phyloP scores from a whole-genome alignment of 1,140 invertebrate species.

The Brachystomella parvula region DNA sequence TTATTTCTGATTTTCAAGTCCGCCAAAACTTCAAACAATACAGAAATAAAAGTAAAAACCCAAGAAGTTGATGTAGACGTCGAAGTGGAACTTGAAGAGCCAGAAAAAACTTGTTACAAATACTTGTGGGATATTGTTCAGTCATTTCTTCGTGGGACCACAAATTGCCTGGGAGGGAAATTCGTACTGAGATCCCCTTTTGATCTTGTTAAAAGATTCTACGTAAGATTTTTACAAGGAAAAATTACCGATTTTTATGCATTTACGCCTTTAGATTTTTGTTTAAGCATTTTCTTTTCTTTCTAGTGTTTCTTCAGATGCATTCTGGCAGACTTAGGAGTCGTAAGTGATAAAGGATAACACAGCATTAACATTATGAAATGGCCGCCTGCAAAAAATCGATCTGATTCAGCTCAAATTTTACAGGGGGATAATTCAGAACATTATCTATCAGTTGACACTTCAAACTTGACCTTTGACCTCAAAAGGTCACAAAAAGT shows the following conservation, averaged over 20 bases:
- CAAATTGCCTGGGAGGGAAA: neutral
- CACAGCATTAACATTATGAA: too few species aligned
- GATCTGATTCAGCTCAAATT: neutral
- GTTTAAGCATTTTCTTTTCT: neutral
- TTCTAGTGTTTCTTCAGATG: conserved; percentile 12
- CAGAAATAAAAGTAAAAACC: too few species aligned
- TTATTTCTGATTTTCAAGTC: too few species aligned
- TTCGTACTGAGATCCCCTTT: neutral
- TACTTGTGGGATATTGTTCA: neutral
- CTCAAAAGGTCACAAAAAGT: too few species aligned
- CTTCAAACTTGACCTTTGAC: too few species aligned
- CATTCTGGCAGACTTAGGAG: neutral
- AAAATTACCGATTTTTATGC: neutral
- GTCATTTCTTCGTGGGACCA: neutral
- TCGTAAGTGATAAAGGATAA: neutral
- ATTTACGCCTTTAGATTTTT: too few species aligned
- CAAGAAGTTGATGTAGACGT: neutral
- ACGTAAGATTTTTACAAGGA: neutral
- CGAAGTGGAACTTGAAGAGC: neutral
- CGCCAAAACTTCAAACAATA: too few species aligned
- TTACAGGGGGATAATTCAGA: neutral
- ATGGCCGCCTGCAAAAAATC: too few species aligned
- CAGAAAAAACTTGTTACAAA: neutral
- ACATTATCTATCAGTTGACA: too few species aligned
- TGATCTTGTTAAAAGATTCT: neutral